Base-by-base conservation (phyloP, 2,888 invertebrate genomes). In the Spodoptera littoralis region DNA sequence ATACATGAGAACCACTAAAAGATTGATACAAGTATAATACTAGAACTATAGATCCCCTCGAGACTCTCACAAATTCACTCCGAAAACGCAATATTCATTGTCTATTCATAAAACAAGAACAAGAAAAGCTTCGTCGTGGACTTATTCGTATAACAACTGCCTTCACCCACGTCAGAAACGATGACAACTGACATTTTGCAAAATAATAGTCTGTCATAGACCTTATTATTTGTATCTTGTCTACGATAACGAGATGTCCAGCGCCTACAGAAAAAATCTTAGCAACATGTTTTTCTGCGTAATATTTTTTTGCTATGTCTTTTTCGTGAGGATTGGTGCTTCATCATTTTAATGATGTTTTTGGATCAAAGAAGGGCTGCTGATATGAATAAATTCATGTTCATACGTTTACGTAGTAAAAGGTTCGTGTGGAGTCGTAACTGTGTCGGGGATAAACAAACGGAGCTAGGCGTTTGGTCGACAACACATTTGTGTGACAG, bases 131-230 rank as follows among this genome's bases (percentile, higher is more conserved):
- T 45, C 70, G 59, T 27, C 36, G 30, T 45, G 27, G 55, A 65
- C 47, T 65, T 65, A 61, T 73, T 67, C 56, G n/a, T 60, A 54
- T 77, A 70, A 70, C 64, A 65, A 66, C 58, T 61, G 30, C 61
- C 70, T 65, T 63, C 70, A 88, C 88, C 88, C 85, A 79, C 73
- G 67, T 88, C 88, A 88, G 76, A 83, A 83, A 76, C 64, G 72
- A 67, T 86, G 88, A 85, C 88, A 88, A 76, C 76, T 82, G 84
- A 85, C 87, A 84, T 82, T 84, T 77, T 73, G 73, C 76, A 79
- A 83, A 85, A 76, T 79, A 76, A 75, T 75, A 66, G 76, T 65
- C 70, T 79, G 71, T 80, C 81, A 66, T 50, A 62, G 45, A 58
- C 55, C 67, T 57, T 73, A 67, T 73, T 77, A 80, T 71, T 75